Base-by-base conservation (phyloP, 2,888 invertebrate genomes). In the Agriopis leucophaearia region DNA sequence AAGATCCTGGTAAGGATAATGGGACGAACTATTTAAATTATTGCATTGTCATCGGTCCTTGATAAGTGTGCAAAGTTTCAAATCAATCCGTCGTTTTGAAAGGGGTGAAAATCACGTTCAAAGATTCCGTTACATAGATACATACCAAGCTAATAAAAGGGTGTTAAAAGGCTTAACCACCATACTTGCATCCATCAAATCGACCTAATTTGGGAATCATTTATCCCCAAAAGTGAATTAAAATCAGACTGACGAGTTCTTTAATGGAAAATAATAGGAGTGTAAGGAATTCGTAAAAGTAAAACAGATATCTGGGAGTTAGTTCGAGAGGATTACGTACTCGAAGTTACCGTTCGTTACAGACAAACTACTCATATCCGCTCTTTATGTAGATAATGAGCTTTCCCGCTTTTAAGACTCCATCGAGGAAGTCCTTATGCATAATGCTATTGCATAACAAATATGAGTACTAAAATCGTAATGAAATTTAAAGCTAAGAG, bases 381-480 rank as follows among this genome's bases (percentile, higher is more conserved):
- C 27, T 62, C 57, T 62, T 66, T 48, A 58, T 66, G 36, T 42
- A 66, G 61, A 66, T 66, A 66, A 62, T 57, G 52, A 56, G 48
- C 42, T 66, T 66, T 66, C 62, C 57, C 62, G 52, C 40, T 62
- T 57, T 44, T 60, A 62, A 54, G 38, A 48, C 55, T 38, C 61
- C 52, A 52, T 62, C 62, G 57, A 66, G 66, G 66, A 66, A 66
- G 52, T 66, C 58, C 66, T 62, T 62, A 57, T 58, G 35, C 66
- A 62, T 66, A 52, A 45, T 18, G 36, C n/a, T 50, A 16, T 54
- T 66, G 57, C 57, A 13, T 62, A 62, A 61, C 35, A 44, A 50
- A 10, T 40, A 27, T 56, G 18, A 52, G 38, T 59, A 57, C 40
- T 59, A 45, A 51, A 62, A 44, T 15, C 8, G 15, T 40, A 48